Percentiles rank a stretch among this genome's conserved stretches.
phyloP scores from a whole-genome alignment of 2,888 invertebrate species.

The Petrophora chlorosata region DNA sequence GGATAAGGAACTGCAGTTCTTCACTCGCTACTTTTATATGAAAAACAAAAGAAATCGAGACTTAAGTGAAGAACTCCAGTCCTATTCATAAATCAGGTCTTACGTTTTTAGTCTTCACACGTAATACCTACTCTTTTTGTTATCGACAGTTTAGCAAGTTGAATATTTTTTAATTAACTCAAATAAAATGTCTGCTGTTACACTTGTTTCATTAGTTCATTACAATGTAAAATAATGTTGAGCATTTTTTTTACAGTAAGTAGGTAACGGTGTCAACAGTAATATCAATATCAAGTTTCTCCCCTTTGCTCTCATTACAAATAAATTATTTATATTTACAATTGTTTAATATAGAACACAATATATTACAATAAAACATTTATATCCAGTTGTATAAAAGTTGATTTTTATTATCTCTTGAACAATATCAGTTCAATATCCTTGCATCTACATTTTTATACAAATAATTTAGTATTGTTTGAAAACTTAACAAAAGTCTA shows the following conservation, averaged over 20 bases:
- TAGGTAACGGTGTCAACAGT: slow-evolving; percentile 11
- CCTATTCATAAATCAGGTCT: too few relatives aligned
- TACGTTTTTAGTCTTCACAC: too few relatives aligned
- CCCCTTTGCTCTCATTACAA: slow-evolving; percentile 4
- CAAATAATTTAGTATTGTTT: too few relatives aligned
- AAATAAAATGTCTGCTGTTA: not conserved
- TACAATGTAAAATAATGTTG: slow-evolving; percentile 7
- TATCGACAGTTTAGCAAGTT: too few relatives aligned
- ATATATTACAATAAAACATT: slow-evolving; percentile 4
- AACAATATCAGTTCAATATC: not conserved
- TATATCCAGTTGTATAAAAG: not conserved
- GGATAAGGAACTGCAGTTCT: too few relatives aligned
- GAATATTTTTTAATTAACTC: too few relatives aligned
- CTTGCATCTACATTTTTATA: not conserved
- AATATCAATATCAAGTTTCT: slow-evolving; percentile 16
- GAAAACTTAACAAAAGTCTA: too few relatives aligned
- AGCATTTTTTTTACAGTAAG: slow-evolving; percentile 12
- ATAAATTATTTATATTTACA: slow-evolving; percentile 23
- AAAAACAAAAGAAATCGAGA: too few relatives aligned
- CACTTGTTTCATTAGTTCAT: too few relatives aligned
- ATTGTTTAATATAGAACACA: slow-evolving; percentile 6
- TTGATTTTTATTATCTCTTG: not conserved
- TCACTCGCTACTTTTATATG: too few relatives aligned
- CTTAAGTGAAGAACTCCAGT: too few relatives aligned
- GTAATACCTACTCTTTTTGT: too few relatives aligned